Percentiles rank a stretch among this genome's conserved stretches.
phyloP scores from a whole-genome alignment of 2,797 vertebrate genomes.

The Myotis findleyi region DNA sequence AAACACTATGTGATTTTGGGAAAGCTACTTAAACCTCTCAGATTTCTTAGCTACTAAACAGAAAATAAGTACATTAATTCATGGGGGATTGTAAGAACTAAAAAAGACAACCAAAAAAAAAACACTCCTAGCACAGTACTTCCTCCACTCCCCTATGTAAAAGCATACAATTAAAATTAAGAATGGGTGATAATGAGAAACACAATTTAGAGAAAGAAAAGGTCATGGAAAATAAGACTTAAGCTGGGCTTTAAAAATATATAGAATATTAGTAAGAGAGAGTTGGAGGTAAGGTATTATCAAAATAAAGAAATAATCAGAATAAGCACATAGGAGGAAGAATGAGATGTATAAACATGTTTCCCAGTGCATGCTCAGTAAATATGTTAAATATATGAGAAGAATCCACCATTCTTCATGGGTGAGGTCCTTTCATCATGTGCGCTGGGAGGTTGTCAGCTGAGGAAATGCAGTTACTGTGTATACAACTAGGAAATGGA shows the following conservation, averaged over 20 bases:
- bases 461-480: not conserved
- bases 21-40: not conserved
- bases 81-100: not conserved
- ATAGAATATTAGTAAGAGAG: not conserved
- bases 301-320: conserved; percentile 35
- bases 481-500: not conserved
- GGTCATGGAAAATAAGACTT: not conserved
- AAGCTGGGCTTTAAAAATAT: not conserved
- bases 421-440: not conserved
- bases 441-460: not conserved
- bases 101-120: not conserved
- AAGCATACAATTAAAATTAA: not conserved
- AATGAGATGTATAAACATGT: not conserved
- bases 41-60: not conserved
- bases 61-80: not conserved
- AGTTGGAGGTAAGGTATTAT: not conserved
- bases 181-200: not conserved
- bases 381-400: not conserved
- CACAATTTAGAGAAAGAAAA: conserved; percentile 6
- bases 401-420: not conserved
- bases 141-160: not conserved
- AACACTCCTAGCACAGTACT: not conserved
- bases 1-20: not conserved
- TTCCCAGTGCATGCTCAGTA: not conserved
- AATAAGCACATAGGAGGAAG: not conserved